Conservation (phyloP, 2,888 invertebrate species). For the Perizoma flavofasciatum region DNA sequence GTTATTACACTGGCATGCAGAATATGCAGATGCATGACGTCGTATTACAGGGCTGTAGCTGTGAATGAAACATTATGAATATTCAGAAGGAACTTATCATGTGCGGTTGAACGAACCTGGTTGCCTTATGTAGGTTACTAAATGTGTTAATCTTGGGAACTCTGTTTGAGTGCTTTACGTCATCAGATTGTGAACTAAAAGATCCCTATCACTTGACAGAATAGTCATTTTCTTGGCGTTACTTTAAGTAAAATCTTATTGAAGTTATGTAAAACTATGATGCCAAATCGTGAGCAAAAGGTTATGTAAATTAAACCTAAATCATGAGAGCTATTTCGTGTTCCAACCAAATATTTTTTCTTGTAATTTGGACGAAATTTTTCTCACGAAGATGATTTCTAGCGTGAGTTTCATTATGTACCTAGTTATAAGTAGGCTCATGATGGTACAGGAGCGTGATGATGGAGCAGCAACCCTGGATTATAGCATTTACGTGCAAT, state of each 20-base stretch:
- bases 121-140: slow-evolving; percentile 9
- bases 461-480: slow-evolving; percentile 34
- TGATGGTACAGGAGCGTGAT: slow-evolving; percentile 7
- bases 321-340: slow-evolving; percentile 16
- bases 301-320: slow-evolving; percentile 13
- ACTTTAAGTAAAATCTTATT: background rate
- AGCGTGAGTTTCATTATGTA: slow-evolving; percentile 7
- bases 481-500: slow-evolving; percentile 23
- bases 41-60: slow-evolving; percentile 38
- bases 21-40: slow-evolving; percentile 38
- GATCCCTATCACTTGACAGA: slow-evolving; percentile 8
- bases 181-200: slow-evolving; percentile 1
- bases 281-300: slow-evolving; percentile 17
- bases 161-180: slow-evolving; percentile 1
- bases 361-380: background rate
- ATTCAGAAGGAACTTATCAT: slow-evolving; percentile 5
- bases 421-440: background rate
- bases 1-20: slow-evolving; percentile 49
- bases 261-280: slow-evolving; percentile 16
- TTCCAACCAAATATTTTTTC: background rate
- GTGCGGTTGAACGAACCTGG: slow-evolving; percentile 8
- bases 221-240: background rate
- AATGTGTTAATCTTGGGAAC: background rate
- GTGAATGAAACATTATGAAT: slow-evolving; percentile 11
- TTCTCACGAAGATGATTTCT: slow-evolving; percentile 1